These are phyloP conservation scores for Ennomos fuscantarius DNA, from an alignment of 2,888 invertebrate species.

Conservation along the genomic window DNA sequence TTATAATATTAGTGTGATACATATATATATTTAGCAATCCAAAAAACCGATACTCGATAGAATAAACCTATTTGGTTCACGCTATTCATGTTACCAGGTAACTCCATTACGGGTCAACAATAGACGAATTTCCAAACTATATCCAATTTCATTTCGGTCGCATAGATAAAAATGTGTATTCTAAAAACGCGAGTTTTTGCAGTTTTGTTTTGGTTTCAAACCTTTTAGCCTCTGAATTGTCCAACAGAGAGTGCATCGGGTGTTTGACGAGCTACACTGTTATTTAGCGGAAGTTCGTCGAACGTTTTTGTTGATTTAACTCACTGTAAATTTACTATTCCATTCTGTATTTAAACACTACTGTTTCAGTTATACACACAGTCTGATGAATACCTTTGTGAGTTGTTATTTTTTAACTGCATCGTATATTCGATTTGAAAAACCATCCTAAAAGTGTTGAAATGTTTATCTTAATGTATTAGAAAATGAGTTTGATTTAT, in stretches of 20 bases:
- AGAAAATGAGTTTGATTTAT: no score
- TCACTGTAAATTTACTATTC: constrained; percentile 39
- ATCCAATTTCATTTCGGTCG: constrained; percentile 9
- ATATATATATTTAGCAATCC: background rate
- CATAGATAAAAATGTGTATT: constrained; percentile 21
- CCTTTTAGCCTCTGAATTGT: constrained; percentile 43
- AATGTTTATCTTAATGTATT: background rate
- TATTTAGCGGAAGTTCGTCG: constrained; percentile 45
- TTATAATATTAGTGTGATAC: no score
- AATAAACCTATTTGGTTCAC: constrained; percentile 8
- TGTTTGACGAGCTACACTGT: constrained; percentile 48
- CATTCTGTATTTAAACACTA: constrained; percentile 19
- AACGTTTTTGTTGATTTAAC: constrained; percentile 49
- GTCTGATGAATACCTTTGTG: constrained; percentile 15
- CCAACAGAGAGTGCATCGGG: constrained; percentile 43
- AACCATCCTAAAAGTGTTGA: background rate
- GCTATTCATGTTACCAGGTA: constrained; percentile 12
- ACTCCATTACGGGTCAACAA: constrained; percentile 15
- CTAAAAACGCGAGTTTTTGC: constrained; percentile 37
- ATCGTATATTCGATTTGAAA: constrained; percentile 22
- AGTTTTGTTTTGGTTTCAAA: constrained; percentile 44
- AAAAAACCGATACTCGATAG: constrained; percentile 7
- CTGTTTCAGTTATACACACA: constrained; percentile 14
- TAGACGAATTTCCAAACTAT: constrained; percentile 10
- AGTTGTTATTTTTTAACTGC: constrained; percentile 10